A percentile compares a stretch with the other conserved stretches of the same genome.
phyloP scores from a whole-genome alignment of 1,140 invertebrate species.

The Stenopsyche tienmushanensis region DNA sequence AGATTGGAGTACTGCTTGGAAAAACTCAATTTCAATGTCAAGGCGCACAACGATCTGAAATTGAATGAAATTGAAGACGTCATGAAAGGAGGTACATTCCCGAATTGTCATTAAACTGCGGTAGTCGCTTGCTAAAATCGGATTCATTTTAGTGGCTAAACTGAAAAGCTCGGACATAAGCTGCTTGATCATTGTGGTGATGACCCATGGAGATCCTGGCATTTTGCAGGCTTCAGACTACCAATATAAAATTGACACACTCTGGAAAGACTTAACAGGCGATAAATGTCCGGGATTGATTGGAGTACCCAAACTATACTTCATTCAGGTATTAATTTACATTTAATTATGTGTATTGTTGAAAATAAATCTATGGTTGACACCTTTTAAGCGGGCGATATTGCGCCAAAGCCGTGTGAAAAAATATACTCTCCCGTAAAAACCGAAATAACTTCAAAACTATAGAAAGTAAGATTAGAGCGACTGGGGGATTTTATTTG shows the following conservation, averaged over 20 bases:
- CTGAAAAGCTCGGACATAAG: conserved; percentile 1
- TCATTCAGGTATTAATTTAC: conserved; percentile 19
- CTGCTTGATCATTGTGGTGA: conserved; percentile 16
- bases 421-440: too few relatives aligned
- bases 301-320: conserved; percentile 16
- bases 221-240: conserved; percentile 6
- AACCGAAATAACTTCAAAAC: too few relatives aligned
- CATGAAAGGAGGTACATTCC: not conserved
- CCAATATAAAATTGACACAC: not conserved
- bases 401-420: too few relatives aligned
- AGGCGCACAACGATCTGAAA: not conserved
- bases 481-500: too few relatives aligned
- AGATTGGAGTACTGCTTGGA: conserved; percentile 3
- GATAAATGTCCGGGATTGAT: not conserved
- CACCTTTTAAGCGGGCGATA: too few relatives aligned
- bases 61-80: not conserved
- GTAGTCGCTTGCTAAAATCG: too few relatives aligned
- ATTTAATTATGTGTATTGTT: too few relatives aligned
- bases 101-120: too few relatives aligned
- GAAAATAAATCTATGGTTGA: too few relatives aligned
- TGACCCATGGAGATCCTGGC: conserved; percentile 15
- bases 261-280: conserved; percentile 8
- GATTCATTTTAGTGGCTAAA: not conserved
- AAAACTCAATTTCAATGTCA: conserved; percentile 3
- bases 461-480: too few relatives aligned